Conservation (phyloP, 2,113 vertebrate genomes). For the Sminthopsis crassicaudata region DNA sequence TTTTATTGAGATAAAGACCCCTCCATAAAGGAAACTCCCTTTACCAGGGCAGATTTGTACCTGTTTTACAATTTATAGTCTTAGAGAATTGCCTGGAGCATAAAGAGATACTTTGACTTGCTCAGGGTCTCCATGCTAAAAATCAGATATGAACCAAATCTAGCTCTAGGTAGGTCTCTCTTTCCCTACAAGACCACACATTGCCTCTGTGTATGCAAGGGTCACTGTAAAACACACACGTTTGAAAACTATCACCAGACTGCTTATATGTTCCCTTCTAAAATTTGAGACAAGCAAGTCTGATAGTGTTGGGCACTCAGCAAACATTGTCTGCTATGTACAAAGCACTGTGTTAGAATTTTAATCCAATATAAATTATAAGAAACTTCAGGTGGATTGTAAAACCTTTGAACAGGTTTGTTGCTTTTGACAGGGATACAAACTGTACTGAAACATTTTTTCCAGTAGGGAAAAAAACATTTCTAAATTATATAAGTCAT, state of each 20-base stretch:
- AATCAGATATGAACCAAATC: not conserved
- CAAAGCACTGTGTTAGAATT: not conserved
- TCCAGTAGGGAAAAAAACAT: not conserved
- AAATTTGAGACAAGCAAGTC: constrained; percentile 6
- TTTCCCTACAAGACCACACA: not conserved
- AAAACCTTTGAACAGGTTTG: not conserved
- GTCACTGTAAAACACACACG: not conserved
- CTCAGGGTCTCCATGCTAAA: not conserved
- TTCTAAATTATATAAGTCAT: constrained; percentile 14
- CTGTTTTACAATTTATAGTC: not conserved
- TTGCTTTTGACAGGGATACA: not conserved
- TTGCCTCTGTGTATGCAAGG: not conserved
- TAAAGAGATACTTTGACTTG: not conserved
- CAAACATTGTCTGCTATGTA: not conserved
- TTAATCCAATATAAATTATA: not conserved
- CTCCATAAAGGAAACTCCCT: not conserved
- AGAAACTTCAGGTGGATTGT: not conserved
- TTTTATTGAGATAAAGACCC: not conserved
- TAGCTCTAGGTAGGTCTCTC: not conserved
- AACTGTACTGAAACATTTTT: not conserved
- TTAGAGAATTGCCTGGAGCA: not conserved
- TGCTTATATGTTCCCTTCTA: constrained; percentile 22
- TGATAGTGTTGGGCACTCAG: not conserved
- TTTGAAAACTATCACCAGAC: not conserved
- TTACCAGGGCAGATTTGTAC: not conserved